phyloP scores from a whole-genome alignment of 1,140 invertebrate species.

The Acromyrmex charruanus region DNA sequence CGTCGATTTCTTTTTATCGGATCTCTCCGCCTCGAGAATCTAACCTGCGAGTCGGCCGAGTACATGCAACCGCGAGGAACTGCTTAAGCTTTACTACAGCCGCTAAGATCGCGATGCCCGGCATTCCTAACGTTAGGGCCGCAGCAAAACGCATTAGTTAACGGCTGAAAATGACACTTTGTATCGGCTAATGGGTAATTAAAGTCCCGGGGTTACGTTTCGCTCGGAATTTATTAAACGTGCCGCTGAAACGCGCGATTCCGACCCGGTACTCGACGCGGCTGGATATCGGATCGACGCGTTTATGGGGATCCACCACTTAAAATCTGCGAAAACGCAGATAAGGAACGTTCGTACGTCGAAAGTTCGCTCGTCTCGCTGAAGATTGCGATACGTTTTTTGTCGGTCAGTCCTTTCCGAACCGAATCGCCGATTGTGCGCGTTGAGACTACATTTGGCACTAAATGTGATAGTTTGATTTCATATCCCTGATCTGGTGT shows the following conservation, averaged over 20 bases:
- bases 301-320: slow-evolving; percentile 72
- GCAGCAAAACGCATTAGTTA: slow-evolving; percentile 77
- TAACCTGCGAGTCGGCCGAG: neutral
- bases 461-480: slow-evolving; percentile 6
- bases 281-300: slow-evolving; percentile 51
- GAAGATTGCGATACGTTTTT: neutral
- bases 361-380: neutral
- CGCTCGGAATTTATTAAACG: slow-evolving; percentile 78
- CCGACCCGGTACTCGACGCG: slow-evolving; percentile 9
- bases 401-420: neutral
- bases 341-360: slow-evolving; percentile 58
- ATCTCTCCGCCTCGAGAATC: slow-evolving; percentile 30
- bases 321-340: slow-evolving; percentile 63
- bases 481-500: neutral
- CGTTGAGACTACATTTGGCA: neutral
- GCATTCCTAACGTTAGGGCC: slow-evolving; percentile 74
- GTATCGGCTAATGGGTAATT: slow-evolving; percentile 82
- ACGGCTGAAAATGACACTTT: slow-evolving; percentile 82
- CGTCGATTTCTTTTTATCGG: slow-evolving; percentile 39
- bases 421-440: neutral
- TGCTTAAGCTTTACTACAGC: slow-evolving; percentile 31
- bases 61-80: neutral
- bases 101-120: slow-evolving; percentile 50
- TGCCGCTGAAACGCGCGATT: slow-evolving; percentile 35
- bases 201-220: slow-evolving; percentile 80